phyloP scores from a whole-genome alignment of 2,888 invertebrate genomes.

The Teinopalpus imperialis region DNA sequence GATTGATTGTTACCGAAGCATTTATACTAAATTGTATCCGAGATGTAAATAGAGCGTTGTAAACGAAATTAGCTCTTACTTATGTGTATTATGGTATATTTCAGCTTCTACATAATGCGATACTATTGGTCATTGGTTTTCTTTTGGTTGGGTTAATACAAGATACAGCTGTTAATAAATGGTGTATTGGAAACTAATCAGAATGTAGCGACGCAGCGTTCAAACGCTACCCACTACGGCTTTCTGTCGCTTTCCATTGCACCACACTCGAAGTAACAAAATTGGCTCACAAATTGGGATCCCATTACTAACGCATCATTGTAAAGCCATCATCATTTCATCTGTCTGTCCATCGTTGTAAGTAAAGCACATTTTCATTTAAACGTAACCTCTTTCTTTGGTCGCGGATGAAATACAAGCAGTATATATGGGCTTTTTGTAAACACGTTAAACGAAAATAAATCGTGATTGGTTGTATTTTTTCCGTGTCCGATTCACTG shows the following conservation, averaged over 20 bases:
- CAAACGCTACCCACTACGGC: conserved; percentile 61
- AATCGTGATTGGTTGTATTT: conserved; percentile 19
- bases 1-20: conserved; percentile 50
- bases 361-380: conserved; percentile 71
- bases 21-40: conserved; percentile 44
- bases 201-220: conserved; percentile 62
- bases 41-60: conserved; percentile 16
- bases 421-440: no score
- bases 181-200: conserved; percentile 81
- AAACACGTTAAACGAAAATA: neutral
- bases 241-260: conserved; percentile 81
- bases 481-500: conserved; percentile 17
- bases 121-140: conserved; percentile 79
- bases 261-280: conserved; percentile 75
- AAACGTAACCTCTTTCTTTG: conserved; percentile 48
- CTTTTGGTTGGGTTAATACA: conserved; percentile 82
- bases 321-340: conserved; percentile 75
- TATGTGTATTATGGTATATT: conserved; percentile 77
- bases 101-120: conserved; percentile 80
- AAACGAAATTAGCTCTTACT: conserved; percentile 44
- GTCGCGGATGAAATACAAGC: conserved; percentile 42
- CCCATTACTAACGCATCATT: conserved; percentile 81
- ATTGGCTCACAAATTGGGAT: conserved; percentile 80
- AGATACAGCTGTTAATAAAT: conserved; percentile 79
- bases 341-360: conserved; percentile 73